phyloP scores from a whole-genome alignment of 2,113 vertebrate genomes.

The Gavia stellata region DNA sequence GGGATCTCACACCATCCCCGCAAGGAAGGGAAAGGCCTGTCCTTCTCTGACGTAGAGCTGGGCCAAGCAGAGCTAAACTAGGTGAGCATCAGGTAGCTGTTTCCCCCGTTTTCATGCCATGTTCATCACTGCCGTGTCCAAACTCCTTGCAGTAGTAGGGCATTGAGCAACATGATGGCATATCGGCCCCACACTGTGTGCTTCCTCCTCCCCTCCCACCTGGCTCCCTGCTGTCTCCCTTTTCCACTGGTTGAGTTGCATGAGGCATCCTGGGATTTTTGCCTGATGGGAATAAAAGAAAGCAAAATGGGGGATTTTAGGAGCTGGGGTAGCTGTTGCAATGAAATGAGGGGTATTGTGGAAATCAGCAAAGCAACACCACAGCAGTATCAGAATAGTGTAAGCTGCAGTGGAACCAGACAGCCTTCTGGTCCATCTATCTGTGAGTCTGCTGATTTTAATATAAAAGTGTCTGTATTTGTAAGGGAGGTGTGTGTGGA shows the following conservation, averaged over 20 bases:
- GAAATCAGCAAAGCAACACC: neutral
- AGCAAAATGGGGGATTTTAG: neutral
- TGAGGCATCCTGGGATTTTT: neutral
- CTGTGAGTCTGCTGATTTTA: neutral
- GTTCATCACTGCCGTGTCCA: neutral
- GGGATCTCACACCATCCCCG: neutral
- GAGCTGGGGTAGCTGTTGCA: neutral
- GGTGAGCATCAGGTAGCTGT: neutral
- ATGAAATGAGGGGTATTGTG: neutral
- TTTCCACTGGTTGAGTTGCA: neutral
- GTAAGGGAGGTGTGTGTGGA: neutral
- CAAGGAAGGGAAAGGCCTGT: too few species aligned
- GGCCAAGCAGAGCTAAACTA: neutral
- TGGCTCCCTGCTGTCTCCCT: neutral
- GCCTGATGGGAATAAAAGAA: neutral
- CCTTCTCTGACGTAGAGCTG: rapidly evolving
- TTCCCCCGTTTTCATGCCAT: neutral
- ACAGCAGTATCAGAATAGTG: rapidly evolving
- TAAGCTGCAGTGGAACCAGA: neutral
- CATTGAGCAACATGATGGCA: rapidly evolving
- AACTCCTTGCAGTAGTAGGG: neutral
- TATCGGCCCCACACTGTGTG: rapidly evolving
- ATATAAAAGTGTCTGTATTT: neutral
- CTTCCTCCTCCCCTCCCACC: neutral
- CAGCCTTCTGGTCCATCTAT: neutral